Conservation (phyloP, 2,113 vertebrate species). For the Leptobrachium leishanense region DNA sequence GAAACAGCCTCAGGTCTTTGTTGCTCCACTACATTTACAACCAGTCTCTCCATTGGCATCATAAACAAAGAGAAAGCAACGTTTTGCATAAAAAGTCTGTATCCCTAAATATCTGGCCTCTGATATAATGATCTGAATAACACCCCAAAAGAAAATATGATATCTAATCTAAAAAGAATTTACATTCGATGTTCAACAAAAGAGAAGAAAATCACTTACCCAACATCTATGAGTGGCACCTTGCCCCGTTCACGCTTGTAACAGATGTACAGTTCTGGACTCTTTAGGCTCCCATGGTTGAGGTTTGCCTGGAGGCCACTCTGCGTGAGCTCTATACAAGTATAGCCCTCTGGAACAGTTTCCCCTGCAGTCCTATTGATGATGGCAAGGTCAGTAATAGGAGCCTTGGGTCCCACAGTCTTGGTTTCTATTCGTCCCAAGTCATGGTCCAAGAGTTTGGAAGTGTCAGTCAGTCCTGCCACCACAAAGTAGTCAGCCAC, state of each 20-base stretch:
- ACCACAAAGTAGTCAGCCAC: constrained; percentile 98
- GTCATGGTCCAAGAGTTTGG: constrained; percentile 88
- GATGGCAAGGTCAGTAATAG: constrained; percentile 92
- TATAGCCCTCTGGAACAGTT: constrained; percentile 90
- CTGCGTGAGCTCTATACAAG: constrained; percentile 89
- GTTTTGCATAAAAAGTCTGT: too few relatives aligned
- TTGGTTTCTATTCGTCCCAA: constrained; percentile 83
- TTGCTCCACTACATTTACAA: too few relatives aligned
- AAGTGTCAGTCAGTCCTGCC: constrained; percentile 90
- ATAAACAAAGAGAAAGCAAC: too few relatives aligned
- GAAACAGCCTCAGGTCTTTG: too few relatives aligned
- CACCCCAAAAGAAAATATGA: too few relatives aligned
- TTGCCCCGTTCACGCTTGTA: constrained; percentile 88
- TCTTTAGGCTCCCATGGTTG: constrained; percentile 96
- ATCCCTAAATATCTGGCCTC: too few relatives aligned
- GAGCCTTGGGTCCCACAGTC: constrained; percentile 85
- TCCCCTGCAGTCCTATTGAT: constrained; percentile 93
- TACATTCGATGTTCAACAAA: too few relatives aligned
- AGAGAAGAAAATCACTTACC: constrained; percentile 69
- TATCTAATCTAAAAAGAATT: too few relatives aligned
- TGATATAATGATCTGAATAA: too few relatives aligned
- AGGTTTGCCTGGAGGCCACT: constrained; percentile 91
- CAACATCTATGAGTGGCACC: constrained; percentile 87
- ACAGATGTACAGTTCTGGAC: constrained; percentile 93
- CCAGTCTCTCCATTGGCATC: too few relatives aligned